phyloP scores from a whole-genome alignment of 37 sponge, comb jelly and placozoan genomes.

The Bolinopsis microptera region DNA sequence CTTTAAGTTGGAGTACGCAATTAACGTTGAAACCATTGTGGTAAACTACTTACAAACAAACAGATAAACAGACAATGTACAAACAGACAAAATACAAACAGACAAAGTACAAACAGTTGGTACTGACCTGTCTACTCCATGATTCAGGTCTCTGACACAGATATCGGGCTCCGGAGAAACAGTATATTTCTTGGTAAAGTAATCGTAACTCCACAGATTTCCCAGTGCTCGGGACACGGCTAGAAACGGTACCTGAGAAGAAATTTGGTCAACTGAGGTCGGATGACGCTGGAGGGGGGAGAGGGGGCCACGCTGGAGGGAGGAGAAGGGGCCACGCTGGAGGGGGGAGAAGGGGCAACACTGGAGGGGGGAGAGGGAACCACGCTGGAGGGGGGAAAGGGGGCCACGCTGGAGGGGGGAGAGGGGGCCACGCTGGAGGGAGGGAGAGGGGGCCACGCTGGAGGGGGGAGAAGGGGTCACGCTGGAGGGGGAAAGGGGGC shows the following conservation, averaged over 20 bases:
- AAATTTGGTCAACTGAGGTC: background rate
- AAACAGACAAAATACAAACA: background rate
- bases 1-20: no score
- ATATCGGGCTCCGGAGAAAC: constrained; percentile 93
- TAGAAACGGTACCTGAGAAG: constrained; percentile 80
- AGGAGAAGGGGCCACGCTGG: background rate
- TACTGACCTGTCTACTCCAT: constrained; percentile 59
- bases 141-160: background rate
- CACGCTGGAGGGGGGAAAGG: no score
- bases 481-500: no score
- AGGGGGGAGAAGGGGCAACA: background rate
- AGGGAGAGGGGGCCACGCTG: no score
- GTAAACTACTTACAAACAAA: no score
- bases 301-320: background rate
- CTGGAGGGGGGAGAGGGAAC: background rate
- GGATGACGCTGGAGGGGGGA: no score
- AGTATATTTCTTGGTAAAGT: constrained; percentile 71
- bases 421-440: no score
- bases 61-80: no score
- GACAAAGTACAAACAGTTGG: background rate
- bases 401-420: no score
- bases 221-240: constrained; percentile 90
- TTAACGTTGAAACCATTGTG: no score
- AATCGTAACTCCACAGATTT: constrained; percentile 88
- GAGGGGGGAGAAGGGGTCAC: no score